Percentiles rank a stretch among this genome's conserved stretches.
Conservation (phyloP, 2,888 invertebrate genomes). For the Melolontha melolontha region DNA sequence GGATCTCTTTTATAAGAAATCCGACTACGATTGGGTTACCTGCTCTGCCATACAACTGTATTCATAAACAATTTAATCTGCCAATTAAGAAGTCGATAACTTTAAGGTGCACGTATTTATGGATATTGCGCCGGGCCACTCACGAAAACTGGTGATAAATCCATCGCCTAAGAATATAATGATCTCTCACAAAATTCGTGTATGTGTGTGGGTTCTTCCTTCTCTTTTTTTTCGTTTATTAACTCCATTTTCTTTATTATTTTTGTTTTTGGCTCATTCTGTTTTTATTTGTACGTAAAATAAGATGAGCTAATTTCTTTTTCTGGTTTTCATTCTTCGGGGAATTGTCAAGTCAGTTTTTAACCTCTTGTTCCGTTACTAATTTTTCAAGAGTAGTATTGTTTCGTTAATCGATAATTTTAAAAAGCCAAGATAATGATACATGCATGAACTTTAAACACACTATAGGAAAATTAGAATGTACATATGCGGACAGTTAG, state of each 20-base stretch:
- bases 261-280: conserved; percentile 20
- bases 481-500: too few species aligned
- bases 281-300: conserved; percentile 5
- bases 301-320: conserved; percentile 17
- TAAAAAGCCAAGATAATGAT: too few species aligned
- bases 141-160: conserved; percentile 55
- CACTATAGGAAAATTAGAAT: too few species aligned
- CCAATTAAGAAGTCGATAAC: conserved; percentile 60
- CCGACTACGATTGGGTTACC: conserved; percentile 56
- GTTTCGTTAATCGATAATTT: too few species aligned
- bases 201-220: conserved; percentile 50
- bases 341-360: neutral
- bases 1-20: conserved; percentile 20
- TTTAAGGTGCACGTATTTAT: conserved; percentile 57
- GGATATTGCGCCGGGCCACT: conserved; percentile 53
- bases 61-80: conserved; percentile 61
- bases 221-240: conserved; percentile 46
- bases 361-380: too few species aligned
- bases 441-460: too few species aligned
- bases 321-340: conserved; percentile 10
- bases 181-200: conserved; percentile 48
- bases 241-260: conserved; percentile 46
- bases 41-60: conserved; percentile 53
- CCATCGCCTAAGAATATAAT: conserved; percentile 53
- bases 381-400: too few species aligned